Percentiles rank a stretch among this genome's conserved stretches.
Conservation (phyloP, 2,888 invertebrate genomes). For the Leucophenga maculata region DNA sequence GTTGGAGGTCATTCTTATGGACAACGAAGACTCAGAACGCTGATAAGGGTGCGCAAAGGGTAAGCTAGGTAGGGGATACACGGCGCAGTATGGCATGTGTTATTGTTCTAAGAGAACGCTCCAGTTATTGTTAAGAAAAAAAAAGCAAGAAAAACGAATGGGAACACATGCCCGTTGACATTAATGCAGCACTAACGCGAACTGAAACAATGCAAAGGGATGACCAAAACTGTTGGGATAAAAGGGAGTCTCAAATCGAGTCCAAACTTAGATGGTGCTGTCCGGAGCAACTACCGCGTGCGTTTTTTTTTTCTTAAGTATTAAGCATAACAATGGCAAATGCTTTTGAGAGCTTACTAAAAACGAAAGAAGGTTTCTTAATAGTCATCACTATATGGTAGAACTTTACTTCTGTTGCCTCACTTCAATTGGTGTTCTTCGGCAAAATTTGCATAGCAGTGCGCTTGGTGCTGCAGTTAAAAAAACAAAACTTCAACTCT, state of each 20-base stretch:
- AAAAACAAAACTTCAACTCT: slow-evolving; percentile 21
- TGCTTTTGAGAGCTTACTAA: no score
- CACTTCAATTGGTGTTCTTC: no score
- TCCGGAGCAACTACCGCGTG: no score
- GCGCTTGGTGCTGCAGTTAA: slow-evolving; percentile 24
- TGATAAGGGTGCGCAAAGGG: slow-evolving; percentile 17
- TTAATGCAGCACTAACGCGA: slow-evolving; percentile 36
- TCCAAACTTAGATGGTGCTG: no score
- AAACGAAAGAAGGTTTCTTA: no score
- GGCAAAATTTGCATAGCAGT: slow-evolving; percentile 11
- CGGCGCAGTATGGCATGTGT: neutral
- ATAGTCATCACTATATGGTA: no score
- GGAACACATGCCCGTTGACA: slow-evolving; percentile 42
- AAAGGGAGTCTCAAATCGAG: no score
- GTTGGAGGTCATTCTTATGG: slow-evolving; percentile 4
- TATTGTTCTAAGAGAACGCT: neutral
- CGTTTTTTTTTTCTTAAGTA: no score
- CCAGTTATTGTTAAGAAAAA: slow-evolving; percentile 3
- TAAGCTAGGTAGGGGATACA: neutral
- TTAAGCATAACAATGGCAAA: no score
- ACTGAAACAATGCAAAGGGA: slow-evolving; percentile 32
- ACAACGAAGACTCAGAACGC: neutral
- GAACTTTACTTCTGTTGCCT: no score
- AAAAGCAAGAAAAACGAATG: slow-evolving; percentile 3
- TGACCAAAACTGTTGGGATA: slow-evolving; percentile 23